Conservation (phyloP, 2,888 invertebrate genomes). For the Euplexia lucipara region DNA sequence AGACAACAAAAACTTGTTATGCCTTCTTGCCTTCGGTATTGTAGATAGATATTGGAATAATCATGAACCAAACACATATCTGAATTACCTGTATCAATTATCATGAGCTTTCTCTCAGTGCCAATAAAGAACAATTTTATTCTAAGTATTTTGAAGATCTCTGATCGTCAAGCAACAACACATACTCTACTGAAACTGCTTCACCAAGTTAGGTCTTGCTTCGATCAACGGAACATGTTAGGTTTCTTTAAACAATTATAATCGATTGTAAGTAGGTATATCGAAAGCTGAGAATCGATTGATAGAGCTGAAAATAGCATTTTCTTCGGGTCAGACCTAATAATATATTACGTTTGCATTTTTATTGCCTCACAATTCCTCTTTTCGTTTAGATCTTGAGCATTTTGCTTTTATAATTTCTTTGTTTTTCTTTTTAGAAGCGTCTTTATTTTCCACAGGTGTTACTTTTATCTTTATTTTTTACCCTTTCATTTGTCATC, state of each 20-base stretch:
- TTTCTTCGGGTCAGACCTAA: neutral
- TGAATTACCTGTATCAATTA: too few relatives aligned
- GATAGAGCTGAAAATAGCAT: neutral
- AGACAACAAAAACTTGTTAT: too few relatives aligned
- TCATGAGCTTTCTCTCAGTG: too few relatives aligned
- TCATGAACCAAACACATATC: too few relatives aligned
- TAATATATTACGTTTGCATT: neutral
- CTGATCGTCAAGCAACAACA: neutral
- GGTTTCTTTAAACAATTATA: neutral
- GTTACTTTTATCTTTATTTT: too few relatives aligned
- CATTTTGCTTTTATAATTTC: neutral
- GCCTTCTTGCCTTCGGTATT: too few relatives aligned
- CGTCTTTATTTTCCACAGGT: too few relatives aligned
- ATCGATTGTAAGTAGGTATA: slow-evolving; percentile 14
- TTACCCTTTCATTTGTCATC: too few relatives aligned
- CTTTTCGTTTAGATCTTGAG: neutral
- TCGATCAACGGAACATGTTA: neutral
- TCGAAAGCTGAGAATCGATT: slow-evolving; percentile 21
- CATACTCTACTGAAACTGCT: neutral
- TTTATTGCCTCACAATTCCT: neutral
- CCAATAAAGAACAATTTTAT: too few relatives aligned
- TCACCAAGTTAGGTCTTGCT: neutral
- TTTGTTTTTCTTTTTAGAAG: neutral
- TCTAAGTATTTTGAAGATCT: too few relatives aligned
- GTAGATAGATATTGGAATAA: too few relatives aligned